Base-by-base conservation (phyloP, 2,797 vertebrate genomes). In the Taenioides sp. region DNA sequence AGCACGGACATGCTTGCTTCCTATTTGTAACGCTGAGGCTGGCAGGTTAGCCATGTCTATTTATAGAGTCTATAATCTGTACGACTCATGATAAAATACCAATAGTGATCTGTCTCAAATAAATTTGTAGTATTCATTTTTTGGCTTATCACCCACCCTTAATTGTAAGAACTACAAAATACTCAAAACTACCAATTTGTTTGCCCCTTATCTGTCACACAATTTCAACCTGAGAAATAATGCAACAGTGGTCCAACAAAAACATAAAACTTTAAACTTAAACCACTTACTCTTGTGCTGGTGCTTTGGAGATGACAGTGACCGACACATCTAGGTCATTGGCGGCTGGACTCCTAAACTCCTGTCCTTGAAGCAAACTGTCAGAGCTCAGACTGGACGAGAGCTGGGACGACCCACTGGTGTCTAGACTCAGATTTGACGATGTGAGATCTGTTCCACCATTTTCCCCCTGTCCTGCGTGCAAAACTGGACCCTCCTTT, bases 361-460 rank as follows among this genome's bases (percentile, higher is more conserved):
- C 92, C 59, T 88, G 93, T 0, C 89, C 90, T 0, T 95, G 94
- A 20, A 93, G 89, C 3, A 94, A 70, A 80, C 95, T 93, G 52
- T 97, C 96, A 0, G 97, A 99, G 86, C 96, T 96, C 22, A 96
- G 83, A 88, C 97, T 99, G 92, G 95, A 97, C 17, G 97, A 98
- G 14, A 98, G 94, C 90, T 97, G 96, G 0, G 96, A 98, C 0
- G 95, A 99, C 6, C 94, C 94, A 0, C 94, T 94, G 2, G 96
- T 98, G 87, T 98, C 96, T 62, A 98, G 91, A 88, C 97, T 99
- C 66, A 96, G 76, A 0, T 94, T 95, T 52, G 97, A 98, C 0
- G 95, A 93, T 0, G 91, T 95, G 10, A 96, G 93, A 7, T 87
- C 92, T 27, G 75, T 69, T 76, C 87, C 87, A 28, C 81, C 23